Conservation (phyloP, 1,140 invertebrate genomes). For the Meloidogyne chitwoodi region DNA sequence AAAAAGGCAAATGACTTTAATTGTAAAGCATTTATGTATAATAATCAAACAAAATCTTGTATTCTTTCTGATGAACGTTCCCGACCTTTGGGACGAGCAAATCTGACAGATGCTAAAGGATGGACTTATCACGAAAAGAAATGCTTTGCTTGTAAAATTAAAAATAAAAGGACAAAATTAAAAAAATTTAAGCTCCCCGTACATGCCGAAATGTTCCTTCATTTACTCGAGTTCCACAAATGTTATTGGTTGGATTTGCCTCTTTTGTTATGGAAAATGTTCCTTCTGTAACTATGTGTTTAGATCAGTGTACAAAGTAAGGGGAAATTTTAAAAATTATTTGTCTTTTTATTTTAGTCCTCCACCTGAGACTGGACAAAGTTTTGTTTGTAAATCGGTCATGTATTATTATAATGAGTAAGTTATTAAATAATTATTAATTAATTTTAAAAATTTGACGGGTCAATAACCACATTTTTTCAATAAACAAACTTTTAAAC, state of each 20-base stretch:
- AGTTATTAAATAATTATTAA: background rate
- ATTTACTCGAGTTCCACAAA: constrained; percentile 58
- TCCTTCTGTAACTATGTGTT: constrained; percentile 59
- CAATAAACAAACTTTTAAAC: too few species aligned
- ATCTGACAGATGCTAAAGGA: constrained; percentile 50
- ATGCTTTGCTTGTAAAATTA: constrained; percentile 55
- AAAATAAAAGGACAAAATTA: background rate
- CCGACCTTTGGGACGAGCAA: constrained; percentile 53
- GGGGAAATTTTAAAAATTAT: constrained; percentile 20
- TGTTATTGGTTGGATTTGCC: constrained; percentile 59
- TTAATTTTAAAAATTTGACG: too few species aligned
- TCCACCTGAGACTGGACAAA: constrained; percentile 58
- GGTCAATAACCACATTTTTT: too few species aligned
- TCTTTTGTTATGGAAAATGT: constrained; percentile 61
- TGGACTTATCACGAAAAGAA: constrained; percentile 60
- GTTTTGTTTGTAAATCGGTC: constrained; percentile 59
- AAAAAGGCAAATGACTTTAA: constrained; percentile 57
- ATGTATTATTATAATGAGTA: constrained; percentile 60
- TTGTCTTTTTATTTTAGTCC: constrained; percentile 39
- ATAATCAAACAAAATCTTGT: constrained; percentile 49
- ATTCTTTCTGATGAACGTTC: constrained; percentile 57
- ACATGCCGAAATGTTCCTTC: constrained; percentile 58
- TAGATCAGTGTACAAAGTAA: constrained; percentile 60
- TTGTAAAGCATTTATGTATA: constrained; percentile 61
- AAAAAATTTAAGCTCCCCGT: constrained; percentile 50